Conservation (phyloP, 1,140 invertebrate species). For the Drosophila mauritiana region DNA sequence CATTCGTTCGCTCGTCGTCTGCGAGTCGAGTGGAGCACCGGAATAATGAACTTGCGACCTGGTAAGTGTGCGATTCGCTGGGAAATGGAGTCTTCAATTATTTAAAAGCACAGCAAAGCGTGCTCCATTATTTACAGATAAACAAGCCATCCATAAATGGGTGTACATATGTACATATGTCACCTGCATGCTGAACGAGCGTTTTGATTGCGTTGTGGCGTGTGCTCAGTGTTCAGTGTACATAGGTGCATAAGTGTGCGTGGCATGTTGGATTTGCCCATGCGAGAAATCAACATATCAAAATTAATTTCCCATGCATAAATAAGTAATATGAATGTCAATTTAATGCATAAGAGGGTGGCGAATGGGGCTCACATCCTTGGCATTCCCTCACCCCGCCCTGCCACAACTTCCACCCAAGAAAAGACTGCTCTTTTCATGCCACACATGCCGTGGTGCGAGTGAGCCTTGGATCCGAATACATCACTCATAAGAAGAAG, state of each 20-base stretch:
- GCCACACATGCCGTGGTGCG: no score
- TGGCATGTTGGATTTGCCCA: conserved; percentile 65
- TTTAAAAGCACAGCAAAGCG: conserved; percentile 7
- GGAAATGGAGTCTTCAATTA: conserved; percentile 4
- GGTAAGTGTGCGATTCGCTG: background rate
- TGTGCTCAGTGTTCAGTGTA: background rate
- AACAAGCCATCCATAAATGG: conserved; percentile 4
- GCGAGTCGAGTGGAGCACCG: background rate
- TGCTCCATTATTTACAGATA: conserved; percentile 11
- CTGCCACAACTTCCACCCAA: background rate
- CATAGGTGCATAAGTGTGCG: conserved; percentile 2
- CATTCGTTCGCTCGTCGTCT: background rate
- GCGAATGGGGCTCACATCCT: conserved; percentile 2
- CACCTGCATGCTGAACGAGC: conserved; percentile 21
- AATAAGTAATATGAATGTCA: conserved; percentile 82
- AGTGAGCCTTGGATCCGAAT: no score
- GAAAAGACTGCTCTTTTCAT: background rate
- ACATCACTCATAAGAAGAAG: no score
- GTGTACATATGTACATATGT: conserved; percentile 2
- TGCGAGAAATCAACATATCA: conserved; percentile 81
- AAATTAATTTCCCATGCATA: conserved; percentile 82
- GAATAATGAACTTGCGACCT: conserved; percentile 3
- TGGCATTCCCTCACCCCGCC: background rate
- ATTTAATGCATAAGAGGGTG: conserved; percentile 66
- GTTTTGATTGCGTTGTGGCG: conserved; percentile 2